A percentile compares a stretch with the other conserved stretches of the same genome.
Conservation (phyloP, 2,888 invertebrate species). For the Phengaris arion region DNA sequence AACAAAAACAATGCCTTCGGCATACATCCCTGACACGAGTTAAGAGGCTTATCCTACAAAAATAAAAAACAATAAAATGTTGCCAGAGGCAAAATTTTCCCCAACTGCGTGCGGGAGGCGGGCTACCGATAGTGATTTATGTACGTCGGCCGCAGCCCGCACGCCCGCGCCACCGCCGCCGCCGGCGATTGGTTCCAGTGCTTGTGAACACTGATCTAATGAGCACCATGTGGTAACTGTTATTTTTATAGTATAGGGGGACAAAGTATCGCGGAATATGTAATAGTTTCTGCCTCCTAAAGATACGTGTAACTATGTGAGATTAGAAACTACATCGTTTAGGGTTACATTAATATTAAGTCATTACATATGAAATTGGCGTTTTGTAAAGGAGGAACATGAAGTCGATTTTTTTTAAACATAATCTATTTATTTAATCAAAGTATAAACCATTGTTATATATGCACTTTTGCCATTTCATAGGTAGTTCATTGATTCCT, state of each 20-base stretch:
- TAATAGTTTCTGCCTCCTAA: no score
- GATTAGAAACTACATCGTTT: no score
- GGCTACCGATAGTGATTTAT: slow-evolving; percentile 47
- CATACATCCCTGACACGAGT: neutral
- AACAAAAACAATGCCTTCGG: slow-evolving; percentile 1
- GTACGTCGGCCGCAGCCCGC: slow-evolving; percentile 45
- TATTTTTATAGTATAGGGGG: neutral
- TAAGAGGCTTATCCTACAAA: neutral
- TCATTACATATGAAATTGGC: no score
- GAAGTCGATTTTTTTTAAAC: no score
- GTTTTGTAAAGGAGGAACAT: no score
- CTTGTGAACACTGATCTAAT: slow-evolving; percentile 31
- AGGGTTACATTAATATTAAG: no score
- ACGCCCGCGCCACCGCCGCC: slow-evolving; percentile 42
- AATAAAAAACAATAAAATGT: slow-evolving; percentile 22
- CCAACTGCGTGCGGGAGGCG: slow-evolving; percentile 35
- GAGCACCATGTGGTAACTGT: slow-evolving; percentile 48
- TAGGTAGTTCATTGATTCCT: no score
- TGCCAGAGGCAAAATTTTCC: slow-evolving; percentile 22
- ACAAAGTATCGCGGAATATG: neutral
- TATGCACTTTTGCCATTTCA: no score
- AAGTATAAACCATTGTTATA: no score
- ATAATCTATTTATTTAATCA: no score
- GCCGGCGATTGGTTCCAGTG: slow-evolving; percentile 32
- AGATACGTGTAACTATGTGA: no score